Evolutionary conservation across 2,888 invertebrate genomes (phyloP), one percentile per base, ranked within the genome.

Genomic region (Eristalis intricaria): DNA sequence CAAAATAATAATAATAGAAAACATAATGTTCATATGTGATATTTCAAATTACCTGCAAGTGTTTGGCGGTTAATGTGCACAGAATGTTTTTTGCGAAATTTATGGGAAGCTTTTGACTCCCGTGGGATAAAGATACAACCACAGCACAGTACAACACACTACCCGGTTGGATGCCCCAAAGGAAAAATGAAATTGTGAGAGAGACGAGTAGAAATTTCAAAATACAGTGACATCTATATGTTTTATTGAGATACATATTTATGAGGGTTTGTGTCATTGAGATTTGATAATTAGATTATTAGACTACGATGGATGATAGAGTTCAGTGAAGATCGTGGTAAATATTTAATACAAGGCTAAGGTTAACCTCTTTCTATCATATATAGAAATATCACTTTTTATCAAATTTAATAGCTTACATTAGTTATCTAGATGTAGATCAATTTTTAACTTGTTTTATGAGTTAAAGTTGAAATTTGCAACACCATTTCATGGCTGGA

Each of bases 31-130:
- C 19, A 19, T 50, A 50, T 50, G 50, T 50, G 19, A 29, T 60
- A 29, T 84, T 80, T 56, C 22, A 68, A 85, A 73, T 85, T 85
- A 85, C 85, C 85, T 85, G 43, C 3, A 56, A 56, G 29, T 58
- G 29, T n/a, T 65, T 66, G 38, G 73, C 73, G 68, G 85, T 73
- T 61, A 60, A 19, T 65, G 60, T 23, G 13, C 10, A 61, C 29
- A 19, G 40, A 29, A 10, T 7, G 50, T 32, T 15, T 79, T 35
- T 5, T n/a, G 40, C 15, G 65, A 63, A 76, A 26, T 70, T 66
- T 60, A 60, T 79, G 23, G n/a, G 32, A 58, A 81, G 77, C 73
- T 73, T 58, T 81, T 66, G 50, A 35, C 68, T 81, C 85, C 77
- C 56, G 64, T 23, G 61, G 81, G 81, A 85, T 64, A 69, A 85